A percentile compares a stretch with the other conserved stretches of the same genome.
Evolutionary conservation across 2,797 vertebrate genomes (phyloP).

Genomic region (Anableps anableps): DNA sequence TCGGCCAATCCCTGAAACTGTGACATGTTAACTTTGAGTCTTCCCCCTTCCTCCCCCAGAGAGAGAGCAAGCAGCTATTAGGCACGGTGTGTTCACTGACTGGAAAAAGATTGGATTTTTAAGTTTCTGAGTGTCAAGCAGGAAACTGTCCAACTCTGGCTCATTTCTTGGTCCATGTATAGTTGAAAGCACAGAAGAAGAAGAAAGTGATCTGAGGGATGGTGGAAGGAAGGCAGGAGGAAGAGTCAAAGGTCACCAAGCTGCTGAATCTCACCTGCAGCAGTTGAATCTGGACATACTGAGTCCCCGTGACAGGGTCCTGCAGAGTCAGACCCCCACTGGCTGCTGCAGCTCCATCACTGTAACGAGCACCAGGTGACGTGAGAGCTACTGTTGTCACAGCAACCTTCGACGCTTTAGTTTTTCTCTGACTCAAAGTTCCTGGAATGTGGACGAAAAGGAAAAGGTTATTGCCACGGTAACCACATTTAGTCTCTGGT

Average conservation of each 20-base stretch:
- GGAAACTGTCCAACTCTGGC: not conserved
- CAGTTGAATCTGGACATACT: conserved; percentile 92
- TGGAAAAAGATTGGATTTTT: not conserved
- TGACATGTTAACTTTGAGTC: too few species aligned
- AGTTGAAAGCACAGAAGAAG: not conserved
- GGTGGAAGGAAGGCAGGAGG: not conserved
- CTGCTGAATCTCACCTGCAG: conserved; percentile 85
- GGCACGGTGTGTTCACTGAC: not conserved
- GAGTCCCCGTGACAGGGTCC: conserved; percentile 85
- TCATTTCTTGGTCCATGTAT: not conserved
- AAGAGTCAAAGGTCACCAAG: too few species aligned
- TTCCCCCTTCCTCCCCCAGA: too few species aligned
- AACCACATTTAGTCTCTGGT: not conserved
- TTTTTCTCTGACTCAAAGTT: conserved; percentile 83
- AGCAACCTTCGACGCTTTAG: conserved; percentile 78
- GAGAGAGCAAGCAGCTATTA: not conserved
- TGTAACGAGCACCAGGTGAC: conserved; percentile 70
- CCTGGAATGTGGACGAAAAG: conserved; percentile 60
- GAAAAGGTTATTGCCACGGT: too few species aligned
- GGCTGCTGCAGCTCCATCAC: conserved; percentile 78
- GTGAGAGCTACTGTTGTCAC: conserved; percentile 53
- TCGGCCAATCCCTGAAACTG: too few species aligned
- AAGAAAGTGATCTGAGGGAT: not conserved
- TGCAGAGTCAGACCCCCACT: conserved; percentile 84
- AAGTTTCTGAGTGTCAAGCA: not conserved